Base-by-base conservation (phyloP, 2,797 vertebrate genomes). In the Chloroceryle amazona region DNA sequence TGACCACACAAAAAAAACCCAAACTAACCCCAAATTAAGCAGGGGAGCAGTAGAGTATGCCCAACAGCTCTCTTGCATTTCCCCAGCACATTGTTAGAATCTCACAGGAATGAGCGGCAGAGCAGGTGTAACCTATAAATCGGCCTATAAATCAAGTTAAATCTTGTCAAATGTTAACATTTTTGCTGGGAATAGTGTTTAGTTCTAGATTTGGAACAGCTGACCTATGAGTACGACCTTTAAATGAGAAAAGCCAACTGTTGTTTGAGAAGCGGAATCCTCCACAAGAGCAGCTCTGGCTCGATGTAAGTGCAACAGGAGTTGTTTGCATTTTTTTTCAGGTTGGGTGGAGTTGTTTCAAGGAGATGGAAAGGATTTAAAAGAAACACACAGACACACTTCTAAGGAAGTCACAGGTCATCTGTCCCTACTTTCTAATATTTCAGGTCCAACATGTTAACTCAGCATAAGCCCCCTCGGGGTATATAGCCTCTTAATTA, bases 241-340 rank as follows among this genome's bases (percentile, higher is more conserved):
- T 41, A 79, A 93, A 82, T 75, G 63, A 82, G 37, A 84, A 91
- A 82, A 9, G 8, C 6, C 81, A n/a, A 31, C 31, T 2, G 4
- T 7, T 29, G 37, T 11, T 0, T 15, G 9, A 37, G 65, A 42
- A 60, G 41, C 18, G 55, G 49, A 60, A 76, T 9, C 16, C 1
- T 2, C 35, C 33, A 23, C n/a, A 1, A 0, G 0, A 1, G 22
- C 49, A 72, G 74, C 42, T 73, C 23, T 29, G 2, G 44, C 44
- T 60, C 1, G 0, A 18, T 0, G 0, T 1, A 15, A n/a, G 18
- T 18, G 22, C 37, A 35, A 65, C 25, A 21, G 29, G 52, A 52
- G 23, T 0, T 6, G 8, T 10, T 11, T 26, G 39, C n/a, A 28
- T 17, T 52, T 52, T 52, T 54, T 33, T 39, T 15, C 25, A 25